phyloP scores from a whole-genome alignment of 2,888 invertebrate species.

The Epicampocera succincta region DNA sequence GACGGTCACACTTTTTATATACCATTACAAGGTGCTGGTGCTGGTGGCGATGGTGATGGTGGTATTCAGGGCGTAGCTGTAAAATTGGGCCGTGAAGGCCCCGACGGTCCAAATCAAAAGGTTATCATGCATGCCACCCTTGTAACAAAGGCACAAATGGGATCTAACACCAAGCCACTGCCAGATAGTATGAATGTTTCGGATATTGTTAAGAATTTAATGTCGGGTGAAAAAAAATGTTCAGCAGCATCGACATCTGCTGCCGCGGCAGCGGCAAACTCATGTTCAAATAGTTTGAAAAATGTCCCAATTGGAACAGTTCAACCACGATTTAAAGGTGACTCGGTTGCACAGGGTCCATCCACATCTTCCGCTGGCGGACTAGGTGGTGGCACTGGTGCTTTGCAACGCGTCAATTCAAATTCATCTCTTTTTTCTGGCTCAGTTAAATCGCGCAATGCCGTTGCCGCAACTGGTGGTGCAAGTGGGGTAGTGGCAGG shows the following conservation, averaged over 20 bases:
- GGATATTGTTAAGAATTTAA: constrained; percentile 80
- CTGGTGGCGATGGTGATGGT: constrained; percentile 76
- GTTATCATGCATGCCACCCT: constrained; percentile 85
- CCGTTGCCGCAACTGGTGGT: constrained; percentile 61
- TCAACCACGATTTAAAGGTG: constrained; percentile 82
- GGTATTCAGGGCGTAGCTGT: constrained; percentile 86
- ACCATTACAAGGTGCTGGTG: constrained; percentile 83
- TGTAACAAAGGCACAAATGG: constrained; percentile 84
- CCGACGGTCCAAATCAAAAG: constrained; percentile 85
- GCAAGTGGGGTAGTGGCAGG: constrained; percentile 54
- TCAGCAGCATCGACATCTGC: constrained; percentile 64
- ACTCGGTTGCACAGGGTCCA: constrained; percentile 63
- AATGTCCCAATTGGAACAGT: constrained; percentile 83
- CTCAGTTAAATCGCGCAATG: constrained; percentile 79
- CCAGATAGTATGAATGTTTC: constrained; percentile 80
- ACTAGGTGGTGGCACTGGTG: constrained; percentile 67
- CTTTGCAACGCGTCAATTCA: constrained; percentile 78
- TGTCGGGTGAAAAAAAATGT: constrained; percentile 70
- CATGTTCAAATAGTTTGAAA: constrained; percentile 73
- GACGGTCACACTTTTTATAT: constrained; percentile 86
- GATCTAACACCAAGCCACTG: constrained; percentile 79
- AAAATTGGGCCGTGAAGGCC: constrained; percentile 85
- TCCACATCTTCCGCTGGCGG: constrained; percentile 70
- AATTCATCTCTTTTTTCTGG: constrained; percentile 81
- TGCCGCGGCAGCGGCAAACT: constrained; percentile 71